These are phyloP conservation scores for Mormyrus hasselquistii DNA, from an alignment of 2,797 vertebrate genomes.

Conservation along the genomic window DNA sequence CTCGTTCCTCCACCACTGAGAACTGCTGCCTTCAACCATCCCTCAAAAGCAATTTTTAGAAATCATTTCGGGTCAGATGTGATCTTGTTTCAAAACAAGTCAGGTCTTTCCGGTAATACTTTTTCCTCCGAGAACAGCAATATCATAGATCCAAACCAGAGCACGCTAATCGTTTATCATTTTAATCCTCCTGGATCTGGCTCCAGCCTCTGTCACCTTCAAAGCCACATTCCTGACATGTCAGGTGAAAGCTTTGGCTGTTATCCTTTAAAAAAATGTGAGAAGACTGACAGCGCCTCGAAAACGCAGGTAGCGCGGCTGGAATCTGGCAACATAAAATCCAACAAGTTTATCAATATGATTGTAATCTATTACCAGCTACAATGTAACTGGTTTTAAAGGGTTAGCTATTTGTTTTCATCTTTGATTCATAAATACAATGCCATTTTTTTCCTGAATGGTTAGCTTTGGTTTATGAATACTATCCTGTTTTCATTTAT, in stretches of 20 bases:
- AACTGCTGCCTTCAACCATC: background rate
- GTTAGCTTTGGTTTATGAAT: background rate
- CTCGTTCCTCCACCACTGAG: background rate
- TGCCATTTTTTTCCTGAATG: background rate
- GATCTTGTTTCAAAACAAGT: background rate
- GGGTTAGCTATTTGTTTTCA: background rate
- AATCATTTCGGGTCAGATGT: background rate
- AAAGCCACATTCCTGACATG: constrained; percentile 14
- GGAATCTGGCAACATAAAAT: background rate
- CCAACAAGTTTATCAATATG: background rate
- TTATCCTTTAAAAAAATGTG: background rate
- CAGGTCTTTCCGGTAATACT: background rate
- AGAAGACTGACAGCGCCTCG: background rate
- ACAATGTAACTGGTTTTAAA: background rate
- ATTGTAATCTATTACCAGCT: background rate
- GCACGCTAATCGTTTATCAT: background rate
- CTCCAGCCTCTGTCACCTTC: background rate
- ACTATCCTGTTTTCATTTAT: background rate
- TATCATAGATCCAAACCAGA: background rate
- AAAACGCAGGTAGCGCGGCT: background rate
- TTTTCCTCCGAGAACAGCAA: background rate
- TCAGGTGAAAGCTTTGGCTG: background rate
- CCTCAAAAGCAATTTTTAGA: background rate
- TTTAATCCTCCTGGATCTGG: background rate
- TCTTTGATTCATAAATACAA: background rate